phyloP scores from a whole-genome alignment of 2,888 invertebrate genomes.

The Caenorhabditis wallacei region DNA sequence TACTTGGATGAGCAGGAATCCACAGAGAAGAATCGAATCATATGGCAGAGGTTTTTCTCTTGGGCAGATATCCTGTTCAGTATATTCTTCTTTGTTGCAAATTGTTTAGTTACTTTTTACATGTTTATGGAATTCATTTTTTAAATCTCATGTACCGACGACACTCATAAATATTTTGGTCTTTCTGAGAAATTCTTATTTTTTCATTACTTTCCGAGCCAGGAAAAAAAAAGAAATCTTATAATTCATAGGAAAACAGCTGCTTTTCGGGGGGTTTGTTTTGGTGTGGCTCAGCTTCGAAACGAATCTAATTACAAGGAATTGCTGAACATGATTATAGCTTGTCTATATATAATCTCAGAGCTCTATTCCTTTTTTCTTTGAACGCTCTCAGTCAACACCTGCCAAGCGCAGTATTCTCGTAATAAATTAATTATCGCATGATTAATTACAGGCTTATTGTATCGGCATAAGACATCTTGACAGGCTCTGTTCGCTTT shows the following conservation, averaged over 20 bases:
- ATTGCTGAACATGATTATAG: no score
- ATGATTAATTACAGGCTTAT: constrained; percentile 2
- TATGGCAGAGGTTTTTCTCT: constrained; percentile 77
- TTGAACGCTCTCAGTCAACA: no score
- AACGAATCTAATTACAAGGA: no score
- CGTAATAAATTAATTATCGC: no score
- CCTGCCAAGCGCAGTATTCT: no score
- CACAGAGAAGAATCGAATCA: constrained; percentile 67
- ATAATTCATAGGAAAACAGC: background rate
- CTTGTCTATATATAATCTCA: no score
- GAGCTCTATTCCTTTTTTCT: no score
- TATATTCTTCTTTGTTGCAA: constrained; percentile 70
- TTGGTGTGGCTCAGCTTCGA: no score
- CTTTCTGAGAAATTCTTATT: constrained; percentile 6
- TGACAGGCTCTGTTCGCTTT: background rate
- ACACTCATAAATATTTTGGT: constrained; percentile 51
- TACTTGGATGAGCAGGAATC: constrained; percentile 72
- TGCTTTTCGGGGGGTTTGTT: no score
- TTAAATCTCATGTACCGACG: constrained; percentile 27
- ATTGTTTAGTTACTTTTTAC: constrained; percentile 66
- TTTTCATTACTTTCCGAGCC: no score
- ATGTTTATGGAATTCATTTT: constrained; percentile 68
- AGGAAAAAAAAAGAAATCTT: background rate
- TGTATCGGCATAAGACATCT: background rate
- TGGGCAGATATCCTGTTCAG: constrained; percentile 72